Base-by-base conservation (phyloP, 2,797 vertebrate genomes). In the Chaenodraco wilsoni region DNA sequence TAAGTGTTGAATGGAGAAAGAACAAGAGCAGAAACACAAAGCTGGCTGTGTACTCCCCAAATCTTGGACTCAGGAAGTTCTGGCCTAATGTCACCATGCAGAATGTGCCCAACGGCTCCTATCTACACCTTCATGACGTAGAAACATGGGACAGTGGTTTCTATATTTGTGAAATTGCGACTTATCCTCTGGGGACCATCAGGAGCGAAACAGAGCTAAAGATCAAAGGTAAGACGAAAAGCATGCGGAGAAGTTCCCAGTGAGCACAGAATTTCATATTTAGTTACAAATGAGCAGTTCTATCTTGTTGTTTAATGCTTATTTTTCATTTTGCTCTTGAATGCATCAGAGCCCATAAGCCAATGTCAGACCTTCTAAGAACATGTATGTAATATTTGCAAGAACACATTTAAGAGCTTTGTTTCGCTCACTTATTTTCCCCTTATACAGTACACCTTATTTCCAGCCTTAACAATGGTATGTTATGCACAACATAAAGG, bases 171-270 rank as follows among this genome's bases (percentile, higher is more conserved):
- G 74, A 87, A 0, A 37, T 91, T 1, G 0, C 69, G 12, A 69
- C 40, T 1, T 95, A 70, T 80, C 92, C 91, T 37, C 0, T 0
- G 0, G 92, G 93, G 31, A 37, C 50, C 46, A 17, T 76, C 13
- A 70, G 2, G 27, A 40, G 0, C 1, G n/a, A 37, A 52, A 91
- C 72, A 9, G 54, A 73, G 50, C 63, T 95, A 1, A 40, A 59
- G 40, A 76, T 95, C 41, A 90, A 81, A 92, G 93, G 93, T 94
- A 82, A 90, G 77, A 41, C 2, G 6, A 52, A 41, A 37, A 5
- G 21, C 17, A 58, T 60, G 17, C 33, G 45, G 9, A 51, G 57
- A 23, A 19, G 17, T 27, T 49, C 40, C 9, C 16, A 54, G 41
- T 19, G 5, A 43, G 23, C 46, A 37, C 16, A 16, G 13, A 1